These are phyloP conservation scores for Thalpophila matura DNA, from an alignment of 2,888 invertebrate genomes.

Conservation along the genomic window DNA sequence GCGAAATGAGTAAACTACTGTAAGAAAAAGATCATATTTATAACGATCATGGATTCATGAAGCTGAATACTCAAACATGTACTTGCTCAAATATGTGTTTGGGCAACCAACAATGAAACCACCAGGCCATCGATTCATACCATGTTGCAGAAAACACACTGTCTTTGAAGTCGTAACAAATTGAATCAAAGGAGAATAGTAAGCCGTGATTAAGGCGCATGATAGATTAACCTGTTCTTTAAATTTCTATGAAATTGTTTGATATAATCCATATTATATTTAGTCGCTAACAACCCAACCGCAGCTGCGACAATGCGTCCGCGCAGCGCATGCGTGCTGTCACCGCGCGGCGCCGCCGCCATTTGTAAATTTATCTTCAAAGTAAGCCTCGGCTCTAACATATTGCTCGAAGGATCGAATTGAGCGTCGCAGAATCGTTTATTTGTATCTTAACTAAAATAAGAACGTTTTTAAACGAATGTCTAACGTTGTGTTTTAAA, in stretches of 20 bases:
- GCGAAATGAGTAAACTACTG: too few relatives aligned
- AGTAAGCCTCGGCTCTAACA: conserved; percentile 76
- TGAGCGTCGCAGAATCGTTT: conserved; percentile 74
- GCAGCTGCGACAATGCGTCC: conserved; percentile 84
- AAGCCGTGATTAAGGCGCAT: too few relatives aligned
- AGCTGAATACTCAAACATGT: too few relatives aligned
- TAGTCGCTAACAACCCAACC: conserved; percentile 68
- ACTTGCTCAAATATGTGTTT: too few relatives aligned
- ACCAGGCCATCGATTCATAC: background rate
- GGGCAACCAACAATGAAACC: background rate
- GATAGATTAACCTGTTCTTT: conserved; percentile 56
- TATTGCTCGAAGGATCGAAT: conserved; percentile 78
- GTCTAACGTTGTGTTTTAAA: conserved; percentile 60
- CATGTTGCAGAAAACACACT: background rate
- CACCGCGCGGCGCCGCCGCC: conserved; percentile 74
- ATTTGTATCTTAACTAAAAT: conserved; percentile 76
- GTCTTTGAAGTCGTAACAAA: conserved; percentile 45
- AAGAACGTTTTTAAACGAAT: conserved; percentile 78
- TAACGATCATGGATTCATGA: too few relatives aligned
- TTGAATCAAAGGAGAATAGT: conserved; percentile 47
- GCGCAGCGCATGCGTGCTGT: conserved; percentile 70
- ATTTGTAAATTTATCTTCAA: conserved; percentile 88
- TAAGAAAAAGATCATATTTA: too few relatives aligned
- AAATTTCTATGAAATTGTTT: conserved; percentile 58
- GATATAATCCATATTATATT: conserved; percentile 65